Conservation (phyloP, 2,113 vertebrate species). For the Eleginops maclovinus region DNA sequence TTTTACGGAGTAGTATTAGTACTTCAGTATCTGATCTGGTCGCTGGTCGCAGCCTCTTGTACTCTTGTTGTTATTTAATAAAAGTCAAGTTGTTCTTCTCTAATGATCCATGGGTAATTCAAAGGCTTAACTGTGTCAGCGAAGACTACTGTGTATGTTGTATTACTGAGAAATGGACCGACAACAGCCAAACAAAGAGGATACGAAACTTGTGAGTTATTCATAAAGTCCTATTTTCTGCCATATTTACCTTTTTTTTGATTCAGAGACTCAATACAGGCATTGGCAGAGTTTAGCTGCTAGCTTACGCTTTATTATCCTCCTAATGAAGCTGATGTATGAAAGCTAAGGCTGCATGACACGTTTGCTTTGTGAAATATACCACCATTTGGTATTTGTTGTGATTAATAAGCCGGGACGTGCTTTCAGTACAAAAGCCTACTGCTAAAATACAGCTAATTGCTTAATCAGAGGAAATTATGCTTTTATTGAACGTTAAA, state of each 20-base stretch:
- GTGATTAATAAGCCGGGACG: too few relatives aligned
- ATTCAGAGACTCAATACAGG: neutral
- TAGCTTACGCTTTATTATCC: neutral
- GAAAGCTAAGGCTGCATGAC: neutral
- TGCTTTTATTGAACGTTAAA: too few relatives aligned
- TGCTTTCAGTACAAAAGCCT: too few relatives aligned
- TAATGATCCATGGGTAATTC: neutral
- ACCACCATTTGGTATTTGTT: too few relatives aligned
- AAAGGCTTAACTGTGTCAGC: neutral
- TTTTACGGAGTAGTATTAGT: too few relatives aligned
- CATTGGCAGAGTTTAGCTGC: neutral
- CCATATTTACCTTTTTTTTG: neutral
- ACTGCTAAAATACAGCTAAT: too few relatives aligned
- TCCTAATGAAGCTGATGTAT: neutral
- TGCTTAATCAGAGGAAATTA: too few relatives aligned
- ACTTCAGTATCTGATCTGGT: too few relatives aligned
- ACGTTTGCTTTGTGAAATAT: too few relatives aligned
- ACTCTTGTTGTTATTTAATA: too few relatives aligned
- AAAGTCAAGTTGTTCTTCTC: neutral
- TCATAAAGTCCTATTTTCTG: conserved; percentile 37
- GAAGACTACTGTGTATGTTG: neutral
- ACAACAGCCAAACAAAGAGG: conserved; percentile 43
- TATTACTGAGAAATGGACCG: conserved; percentile 38
- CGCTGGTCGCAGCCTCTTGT: too few relatives aligned
- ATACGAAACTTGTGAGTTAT: conserved; percentile 62